phyloP scores from a whole-genome alignment of 2,888 invertebrate genomes.

The Ephialtes manifestator region DNA sequence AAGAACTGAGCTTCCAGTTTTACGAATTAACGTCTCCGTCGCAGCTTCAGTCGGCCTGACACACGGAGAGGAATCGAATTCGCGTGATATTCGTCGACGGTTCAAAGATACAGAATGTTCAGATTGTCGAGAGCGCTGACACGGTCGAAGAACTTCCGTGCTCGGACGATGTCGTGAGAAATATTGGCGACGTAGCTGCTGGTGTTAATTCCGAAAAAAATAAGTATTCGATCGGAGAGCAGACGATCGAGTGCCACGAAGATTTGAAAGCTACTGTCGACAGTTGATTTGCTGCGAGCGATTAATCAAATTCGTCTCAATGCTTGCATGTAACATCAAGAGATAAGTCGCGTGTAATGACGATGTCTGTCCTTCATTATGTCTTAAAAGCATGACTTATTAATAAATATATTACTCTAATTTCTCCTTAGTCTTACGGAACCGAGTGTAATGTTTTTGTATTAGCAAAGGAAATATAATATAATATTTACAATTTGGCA shows the following conservation, averaged over 20 bases:
- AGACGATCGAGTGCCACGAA: constrained; percentile 49
- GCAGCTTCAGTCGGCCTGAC: constrained; percentile 85
- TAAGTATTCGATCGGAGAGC: constrained; percentile 47
- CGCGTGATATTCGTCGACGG: constrained; percentile 81
- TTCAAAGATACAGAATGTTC: constrained; percentile 73
- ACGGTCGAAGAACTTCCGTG: constrained; percentile 30
- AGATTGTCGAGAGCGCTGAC: constrained; percentile 65
- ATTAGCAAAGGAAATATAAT: constrained; percentile 83
- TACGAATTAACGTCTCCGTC: constrained; percentile 86
- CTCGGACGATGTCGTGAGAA: constrained; percentile 4
- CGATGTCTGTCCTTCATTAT: constrained; percentile 72
- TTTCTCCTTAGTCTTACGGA: constrained; percentile 80
- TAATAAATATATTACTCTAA: constrained; percentile 75
- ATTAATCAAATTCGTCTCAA: constrained; percentile 14
- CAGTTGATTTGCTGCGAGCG: constrained; percentile 55
- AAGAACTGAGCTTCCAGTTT: constrained; percentile 87
- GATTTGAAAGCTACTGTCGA: constrained; percentile 43
- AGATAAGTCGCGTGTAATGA: constrained; percentile 54
- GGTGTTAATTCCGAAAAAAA: constrained; percentile 41
- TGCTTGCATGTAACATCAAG: constrained; percentile 34
- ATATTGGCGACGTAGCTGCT: not conserved
- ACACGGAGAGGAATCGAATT: constrained; percentile 77
- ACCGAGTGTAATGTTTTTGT: constrained; percentile 82
- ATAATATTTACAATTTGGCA: constrained; percentile 82
- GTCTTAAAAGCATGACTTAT: constrained; percentile 74